Evolutionary conservation across 2,888 invertebrate genomes (phyloP).

Genomic region (Congeria kusceri): DNA sequence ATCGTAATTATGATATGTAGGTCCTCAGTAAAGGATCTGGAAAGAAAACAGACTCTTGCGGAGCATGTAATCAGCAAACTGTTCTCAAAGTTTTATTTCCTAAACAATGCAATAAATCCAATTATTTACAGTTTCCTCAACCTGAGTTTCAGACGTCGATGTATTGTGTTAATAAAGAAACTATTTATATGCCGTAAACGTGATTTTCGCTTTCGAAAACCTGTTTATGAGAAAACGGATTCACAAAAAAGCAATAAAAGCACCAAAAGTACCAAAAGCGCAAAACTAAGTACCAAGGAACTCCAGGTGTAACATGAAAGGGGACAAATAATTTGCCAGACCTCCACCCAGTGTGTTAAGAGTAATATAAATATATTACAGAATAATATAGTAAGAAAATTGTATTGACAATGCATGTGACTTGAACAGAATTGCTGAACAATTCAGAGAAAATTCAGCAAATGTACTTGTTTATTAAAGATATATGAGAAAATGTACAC

Average conservation of each 20-base stretch:
- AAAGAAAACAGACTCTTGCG: constrained; percentile 47
- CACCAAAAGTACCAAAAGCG: constrained; percentile 47
- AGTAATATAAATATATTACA: too few relatives aligned
- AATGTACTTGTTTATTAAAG: too few relatives aligned
- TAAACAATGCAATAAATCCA: constrained; percentile 68
- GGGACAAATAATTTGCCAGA: too few relatives aligned
- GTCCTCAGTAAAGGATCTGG: constrained; percentile 57
- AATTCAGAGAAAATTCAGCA: too few relatives aligned
- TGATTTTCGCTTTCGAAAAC: constrained; percentile 11
- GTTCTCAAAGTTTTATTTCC: constrained; percentile 65
- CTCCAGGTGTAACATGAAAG: constrained; percentile 44
- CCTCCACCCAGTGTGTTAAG: too few relatives aligned
- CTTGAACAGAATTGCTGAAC: too few relatives aligned
- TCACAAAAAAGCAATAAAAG: constrained; percentile 57
- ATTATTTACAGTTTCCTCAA: constrained; percentile 69
- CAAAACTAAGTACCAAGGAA: constrained; percentile 55
- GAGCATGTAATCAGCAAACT: constrained; percentile 67
- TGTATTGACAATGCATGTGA: too few relatives aligned
- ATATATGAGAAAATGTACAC: too few relatives aligned
- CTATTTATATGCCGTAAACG: constrained; percentile 33
- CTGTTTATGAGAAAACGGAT: constrained; percentile 43
- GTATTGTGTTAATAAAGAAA: constrained; percentile 53
- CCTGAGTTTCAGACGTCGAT: constrained; percentile 59
- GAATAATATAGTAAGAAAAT: too few relatives aligned
- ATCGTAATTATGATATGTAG: constrained; percentile 65